Evolutionary conservation across 1,140 invertebrate genomes (phyloP), one percentile per base, ranked within the genome.

Genomic region (Acromyrmex heyeri): DNA sequence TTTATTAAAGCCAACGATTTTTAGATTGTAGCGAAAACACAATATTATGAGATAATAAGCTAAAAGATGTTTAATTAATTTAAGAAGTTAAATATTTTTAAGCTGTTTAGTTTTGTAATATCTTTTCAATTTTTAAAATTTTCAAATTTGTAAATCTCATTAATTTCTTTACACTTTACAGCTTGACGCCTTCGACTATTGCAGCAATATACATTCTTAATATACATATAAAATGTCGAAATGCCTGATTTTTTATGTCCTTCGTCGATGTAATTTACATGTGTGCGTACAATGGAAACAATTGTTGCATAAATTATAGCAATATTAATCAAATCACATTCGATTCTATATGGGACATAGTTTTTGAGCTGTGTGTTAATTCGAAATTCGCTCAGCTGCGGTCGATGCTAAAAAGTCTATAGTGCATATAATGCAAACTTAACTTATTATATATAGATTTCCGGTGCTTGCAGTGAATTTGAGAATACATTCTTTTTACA

Each of bases 71-170:
- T 48, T 44, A 30, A 24, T 72, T 72, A 34, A 34, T 34, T 18
- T 3, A 53, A 72, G 3, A 53, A 70, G 16, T 70, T 8, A 55
- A 72, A 72, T 55, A 55, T 72, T 30, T 72, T 53, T 12, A 30
- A 27, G 24, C 18, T 1, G 30, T 18, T n/a, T 72, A 1, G 55
- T 34, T n/a, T 72, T 53, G 1, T 18, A 5, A 72, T 55, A 16
- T 50, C 8, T 21, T 50, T 50, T 16, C 21, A 50, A 50, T 50
- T 70, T 50, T 70, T 67, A 14, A 67, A 5, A n/a, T 12, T 7
- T 2, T 12, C 10, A 72, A 30, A 10, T 0, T 50, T 72, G 21
- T 1, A 72, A 72, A 6, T 55, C n/a, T 70, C 24, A 27, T 30
- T 72, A 72, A 27, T 16, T n/a, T 69, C 38, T 44, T 44, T 44